Conservation (phyloP, 2,797 vertebrate species). For the Urocyon cinereoargenteus region DNA sequence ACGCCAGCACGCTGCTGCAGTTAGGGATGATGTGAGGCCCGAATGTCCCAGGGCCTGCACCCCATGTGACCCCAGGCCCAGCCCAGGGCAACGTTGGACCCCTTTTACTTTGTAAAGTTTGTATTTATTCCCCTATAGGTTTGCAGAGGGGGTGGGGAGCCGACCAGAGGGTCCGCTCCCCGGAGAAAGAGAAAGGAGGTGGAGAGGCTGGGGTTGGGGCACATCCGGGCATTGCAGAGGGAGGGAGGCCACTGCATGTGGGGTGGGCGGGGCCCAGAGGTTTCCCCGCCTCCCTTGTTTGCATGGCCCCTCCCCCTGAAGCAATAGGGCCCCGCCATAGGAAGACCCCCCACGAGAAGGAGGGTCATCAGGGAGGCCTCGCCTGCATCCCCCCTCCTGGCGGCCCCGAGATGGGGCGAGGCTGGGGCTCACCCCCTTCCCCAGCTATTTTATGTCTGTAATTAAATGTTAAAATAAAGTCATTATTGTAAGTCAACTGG, state of each 20-base stretch:
- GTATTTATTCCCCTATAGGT: conserved; percentile 85
- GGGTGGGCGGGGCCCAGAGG: neutral
- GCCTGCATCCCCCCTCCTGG: conserved; percentile 36
- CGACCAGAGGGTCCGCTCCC: conserved; percentile 57
- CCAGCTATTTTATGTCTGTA: conserved; percentile 85
- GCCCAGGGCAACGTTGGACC: conserved; percentile 67
- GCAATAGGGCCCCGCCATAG: conserved; percentile 78
- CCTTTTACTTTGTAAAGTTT: conserved; percentile 85
- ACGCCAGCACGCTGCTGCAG: conserved; percentile 96
- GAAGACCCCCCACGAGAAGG: conserved; percentile 66
- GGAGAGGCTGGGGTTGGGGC: neutral
- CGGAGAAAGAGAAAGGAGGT: conserved; percentile 20
- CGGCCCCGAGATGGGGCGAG: conserved; percentile 67
- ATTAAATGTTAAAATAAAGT: conserved; percentile 86
- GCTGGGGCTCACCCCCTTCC: conserved; percentile 72
- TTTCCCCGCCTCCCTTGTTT: conserved; percentile 28
- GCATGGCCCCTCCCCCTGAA: conserved; percentile 76
- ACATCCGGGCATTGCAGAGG: conserved; percentile 43
- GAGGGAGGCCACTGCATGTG: neutral
- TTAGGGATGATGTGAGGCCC: conserved; percentile 94
- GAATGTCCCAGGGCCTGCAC: neutral
- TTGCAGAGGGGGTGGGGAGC: conserved; percentile 75
- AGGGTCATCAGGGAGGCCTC: conserved; percentile 78
- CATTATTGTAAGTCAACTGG: conserved; percentile 81
- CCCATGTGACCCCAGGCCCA: neutral